Evolutionary conservation across 2,797 vertebrate genomes (phyloP), one percentile per base, ranked within the genome.

Genomic region (Arctocebus calabarensis): DNA sequence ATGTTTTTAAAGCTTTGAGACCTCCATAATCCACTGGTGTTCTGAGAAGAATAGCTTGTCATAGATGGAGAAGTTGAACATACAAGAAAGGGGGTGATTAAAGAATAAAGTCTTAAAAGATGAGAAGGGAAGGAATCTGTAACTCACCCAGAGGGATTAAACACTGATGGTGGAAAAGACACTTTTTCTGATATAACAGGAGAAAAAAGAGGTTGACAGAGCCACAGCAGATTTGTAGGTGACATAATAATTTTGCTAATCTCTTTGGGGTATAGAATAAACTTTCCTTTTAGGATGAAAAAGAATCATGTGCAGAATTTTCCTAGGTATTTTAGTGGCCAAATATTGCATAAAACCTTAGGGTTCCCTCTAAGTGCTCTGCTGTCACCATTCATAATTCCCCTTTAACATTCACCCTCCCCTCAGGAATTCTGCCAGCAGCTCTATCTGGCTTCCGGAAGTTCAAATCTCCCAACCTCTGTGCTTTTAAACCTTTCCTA

Each of bases 381-480:
- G 32, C 48, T 89, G 83, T 85, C 86, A 91, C 40, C 68, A 73
- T 94, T 91, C 37, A 83, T 91, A 91, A 96, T 48, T 75, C 23
- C 34, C 29, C 68, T 68, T 93, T 92, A 87, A 86, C 75, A 81
- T 34, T 95, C 37, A 57, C 48, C 59, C 45, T 59, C 27, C 29
- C 61, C 64, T 95, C 64, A 86, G 92, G 95, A 88, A 88, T 55
- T 94, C 68, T 96, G 83, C 83, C 78, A 93, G 77, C 43, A 88
- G n/a, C 83, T 78, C 34, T 64, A 8, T 37, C 29, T 40, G 61
- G 19, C 40, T 94, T 95, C 64, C 0, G 14, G 70, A 73, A 92
- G 73, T 94, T 91, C 61, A 94, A 79, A 62, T 10, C 40, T 92
- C 17, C 68, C 75, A 82, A 94, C 43, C 37, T 70, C 55, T 57